Evolutionary conservation across 2,888 invertebrate genomes (phyloP).

Genomic region (Terebella lapidaria): DNA sequence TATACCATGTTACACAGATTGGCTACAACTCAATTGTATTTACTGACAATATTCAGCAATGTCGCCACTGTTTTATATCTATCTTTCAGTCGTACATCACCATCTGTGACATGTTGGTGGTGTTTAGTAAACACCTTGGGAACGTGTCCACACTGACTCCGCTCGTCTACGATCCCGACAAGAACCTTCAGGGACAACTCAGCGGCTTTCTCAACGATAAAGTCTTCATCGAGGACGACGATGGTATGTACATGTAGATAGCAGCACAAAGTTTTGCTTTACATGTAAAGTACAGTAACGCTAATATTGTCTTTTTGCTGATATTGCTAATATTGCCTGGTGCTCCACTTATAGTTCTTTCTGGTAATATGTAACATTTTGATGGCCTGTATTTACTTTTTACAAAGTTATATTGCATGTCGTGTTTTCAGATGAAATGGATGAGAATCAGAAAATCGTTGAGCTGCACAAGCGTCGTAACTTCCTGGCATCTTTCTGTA

Average conservation of each 20-base stretch:
- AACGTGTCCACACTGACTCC: slow-evolving; percentile 44
- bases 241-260: slow-evolving; percentile 65
- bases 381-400: no score
- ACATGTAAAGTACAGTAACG: no score
- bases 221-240: slow-evolving; percentile 88
- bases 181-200: slow-evolving; percentile 71
- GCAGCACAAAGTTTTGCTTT: no score
- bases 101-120: slow-evolving; percentile 89
- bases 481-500: slow-evolving; percentile 94
- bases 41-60: no score
- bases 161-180: slow-evolving; percentile 77
- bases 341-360: no score
- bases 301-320: no score
- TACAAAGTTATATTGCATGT: no score
- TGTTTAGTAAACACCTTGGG: slow-evolving; percentile 80
- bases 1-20: no score
- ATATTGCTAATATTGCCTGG: no score
- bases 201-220: slow-evolving; percentile 88
- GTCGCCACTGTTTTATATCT: no score
- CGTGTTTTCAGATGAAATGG: slow-evolving; percentile 64
- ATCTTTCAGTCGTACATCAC: slow-evolving; percentile 86
- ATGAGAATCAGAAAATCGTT: slow-evolving; percentile 92
- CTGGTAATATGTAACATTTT: no score
- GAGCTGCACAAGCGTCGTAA: slow-evolving; percentile 93
- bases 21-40: no score